A percentile compares a stretch with the other conserved stretches of the same genome.
These are phyloP conservation scores for Drosophila greeni DNA, from an alignment of 2,888 invertebrate genomes.

Conservation along the genomic window DNA sequence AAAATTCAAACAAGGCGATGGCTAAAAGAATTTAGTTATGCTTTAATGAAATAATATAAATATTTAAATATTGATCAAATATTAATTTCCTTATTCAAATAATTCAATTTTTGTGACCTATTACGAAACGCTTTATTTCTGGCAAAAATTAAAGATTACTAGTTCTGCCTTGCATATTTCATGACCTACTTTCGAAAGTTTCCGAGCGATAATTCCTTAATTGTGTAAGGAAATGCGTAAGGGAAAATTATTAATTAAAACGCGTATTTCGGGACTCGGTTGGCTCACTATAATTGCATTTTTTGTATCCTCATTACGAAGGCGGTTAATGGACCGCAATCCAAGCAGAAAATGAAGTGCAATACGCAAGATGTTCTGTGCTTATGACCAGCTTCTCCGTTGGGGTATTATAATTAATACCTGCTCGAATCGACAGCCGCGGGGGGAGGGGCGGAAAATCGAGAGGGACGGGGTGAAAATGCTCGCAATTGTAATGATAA, in stretches of 20 bases:
- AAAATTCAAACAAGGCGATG: not conserved
- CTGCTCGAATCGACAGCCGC: slow-evolving; percentile 16
- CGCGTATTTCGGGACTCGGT: slow-evolving; percentile 5
- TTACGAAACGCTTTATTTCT: not conserved
- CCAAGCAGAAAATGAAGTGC: slow-evolving; percentile 59
- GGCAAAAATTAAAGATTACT: not conserved
- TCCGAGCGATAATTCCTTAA: not conserved
- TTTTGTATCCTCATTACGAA: slow-evolving; percentile 20
- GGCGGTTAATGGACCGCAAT: slow-evolving; percentile 43
- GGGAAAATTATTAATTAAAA: slow-evolving; percentile 24
- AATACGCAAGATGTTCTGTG: slow-evolving; percentile 39
- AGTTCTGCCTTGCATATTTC: not conserved
- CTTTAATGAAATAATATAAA: not conserved
- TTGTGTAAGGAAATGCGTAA: not conserved
- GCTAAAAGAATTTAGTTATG: not conserved
- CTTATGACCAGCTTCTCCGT: slow-evolving; percentile 19
- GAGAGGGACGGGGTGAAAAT: slow-evolving; percentile 8
- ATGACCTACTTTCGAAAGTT: not conserved
- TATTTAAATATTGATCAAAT: no score
- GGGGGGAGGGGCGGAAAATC: slow-evolving; percentile 1
- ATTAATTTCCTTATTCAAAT: not conserved
- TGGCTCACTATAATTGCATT: slow-evolving; percentile 41
- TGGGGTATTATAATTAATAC: slow-evolving; percentile 39
- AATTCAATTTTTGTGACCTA: no score
- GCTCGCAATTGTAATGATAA: slow-evolving; percentile 47